Evolutionary conservation across 2,113 vertebrate genomes (phyloP).

Genomic region (Megaceryle torquata): DNA sequence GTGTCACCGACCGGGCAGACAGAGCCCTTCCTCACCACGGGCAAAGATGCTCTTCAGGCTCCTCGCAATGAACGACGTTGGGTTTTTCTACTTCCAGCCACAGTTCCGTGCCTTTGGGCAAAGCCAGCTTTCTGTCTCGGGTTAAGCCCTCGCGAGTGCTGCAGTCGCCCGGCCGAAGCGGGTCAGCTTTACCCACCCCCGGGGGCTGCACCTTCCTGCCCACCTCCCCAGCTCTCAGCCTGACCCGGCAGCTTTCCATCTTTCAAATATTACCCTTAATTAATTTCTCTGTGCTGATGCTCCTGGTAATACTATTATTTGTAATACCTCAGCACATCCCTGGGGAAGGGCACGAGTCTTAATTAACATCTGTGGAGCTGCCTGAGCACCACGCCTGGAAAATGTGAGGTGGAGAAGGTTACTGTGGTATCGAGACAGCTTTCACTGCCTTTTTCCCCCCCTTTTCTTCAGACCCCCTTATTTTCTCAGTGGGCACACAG

Average conservation of each 20-base stretch:
- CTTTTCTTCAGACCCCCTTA: not conserved
- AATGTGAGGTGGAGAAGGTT: not conserved
- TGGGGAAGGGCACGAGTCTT: conserved; percentile 32
- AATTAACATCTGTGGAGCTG: conserved; percentile 52
- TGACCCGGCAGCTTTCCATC: not conserved
- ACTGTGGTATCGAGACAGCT: not conserved
- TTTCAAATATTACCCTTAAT: conserved; percentile 29
- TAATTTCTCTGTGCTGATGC: conserved; percentile 23
- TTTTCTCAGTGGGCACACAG: not conserved
- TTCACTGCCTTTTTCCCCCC: not conserved
- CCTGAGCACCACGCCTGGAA: conserved; percentile 32
- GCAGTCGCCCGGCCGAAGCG: not conserved
- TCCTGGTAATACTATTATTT: conserved; percentile 52
- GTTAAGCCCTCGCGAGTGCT: not conserved
- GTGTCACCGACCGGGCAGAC: too few relatives aligned
- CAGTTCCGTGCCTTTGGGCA: not conserved
- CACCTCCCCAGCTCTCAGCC: not conserved
- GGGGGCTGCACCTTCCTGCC: not conserved
- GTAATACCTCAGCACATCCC: conserved; percentile 40
- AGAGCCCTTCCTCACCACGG: not conserved
- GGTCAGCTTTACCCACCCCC: accelerated
- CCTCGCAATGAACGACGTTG: not conserved
- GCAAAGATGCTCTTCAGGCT: not conserved
- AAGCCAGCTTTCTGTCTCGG: not conserved
- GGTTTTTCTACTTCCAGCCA: not conserved